phyloP scores from a whole-genome alignment of 2,888 invertebrate species.

The Cordylochernes scorpioides region DNA sequence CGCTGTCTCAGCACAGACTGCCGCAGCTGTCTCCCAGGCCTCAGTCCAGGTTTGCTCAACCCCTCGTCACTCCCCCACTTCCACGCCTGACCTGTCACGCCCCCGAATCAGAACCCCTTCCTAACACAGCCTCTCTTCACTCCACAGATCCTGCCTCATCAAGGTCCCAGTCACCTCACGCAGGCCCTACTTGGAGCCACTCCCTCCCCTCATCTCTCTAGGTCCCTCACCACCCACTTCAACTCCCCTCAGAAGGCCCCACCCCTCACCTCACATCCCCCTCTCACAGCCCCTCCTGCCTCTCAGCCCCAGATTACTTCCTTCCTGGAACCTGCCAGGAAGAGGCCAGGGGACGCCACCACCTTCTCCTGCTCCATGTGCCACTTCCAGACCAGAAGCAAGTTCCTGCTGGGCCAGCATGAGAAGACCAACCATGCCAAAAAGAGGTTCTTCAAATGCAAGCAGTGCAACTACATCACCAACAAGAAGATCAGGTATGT shows the following conservation, averaged over 20 bases:
- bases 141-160: too few relatives aligned
- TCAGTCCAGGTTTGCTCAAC: neutral
- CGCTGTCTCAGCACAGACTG: too few relatives aligned
- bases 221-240: too few relatives aligned
- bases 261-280: too few relatives aligned
- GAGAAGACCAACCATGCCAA: constrained; percentile 49
- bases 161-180: too few relatives aligned
- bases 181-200: neutral
- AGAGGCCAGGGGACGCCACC: too few relatives aligned
- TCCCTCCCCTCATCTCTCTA: neutral
- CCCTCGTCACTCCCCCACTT: too few relatives aligned
- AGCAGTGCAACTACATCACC: constrained; percentile 67
- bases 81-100: too few relatives aligned
- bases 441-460: constrained; percentile 53
- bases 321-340: too few relatives aligned
- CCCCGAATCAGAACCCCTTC: too few relatives aligned
- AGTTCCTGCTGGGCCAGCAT: constrained; percentile 36
- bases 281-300: neutral
- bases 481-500: constrained; percentile 65
- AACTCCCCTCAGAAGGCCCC: too few relatives aligned
- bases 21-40: neutral
- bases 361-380: constrained; percentile 35
- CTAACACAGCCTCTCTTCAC: too few relatives aligned
- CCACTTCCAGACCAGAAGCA: constrained; percentile 36
- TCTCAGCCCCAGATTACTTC: neutral